Evolutionary conservation across 2,888 invertebrate genomes (phyloP).

Genomic region (Hirtodrosophila duncani): DNA sequence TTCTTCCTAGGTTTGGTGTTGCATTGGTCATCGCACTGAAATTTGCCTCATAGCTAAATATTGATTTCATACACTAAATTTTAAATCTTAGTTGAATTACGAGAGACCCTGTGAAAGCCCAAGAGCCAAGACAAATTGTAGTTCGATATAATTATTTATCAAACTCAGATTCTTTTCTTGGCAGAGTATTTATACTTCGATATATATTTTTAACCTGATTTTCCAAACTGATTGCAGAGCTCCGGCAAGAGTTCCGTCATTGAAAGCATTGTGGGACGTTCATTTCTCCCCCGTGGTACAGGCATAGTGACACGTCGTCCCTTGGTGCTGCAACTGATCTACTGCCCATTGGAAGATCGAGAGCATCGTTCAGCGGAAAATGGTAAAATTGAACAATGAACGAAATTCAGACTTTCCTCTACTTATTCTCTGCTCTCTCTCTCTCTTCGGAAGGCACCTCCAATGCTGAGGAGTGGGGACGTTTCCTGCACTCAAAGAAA

Average conservation of each 20-base stretch:
- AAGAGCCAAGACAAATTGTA: too few species aligned
- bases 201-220: not conserved
- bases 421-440: not conserved
- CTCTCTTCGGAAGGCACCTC: conserved; percentile 83
- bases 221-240: conserved; percentile 83
- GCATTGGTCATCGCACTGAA: too few species aligned
- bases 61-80: too few species aligned
- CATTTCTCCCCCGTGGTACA: conserved; percentile 97
- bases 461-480: conserved; percentile 95
- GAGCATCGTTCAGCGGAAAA: conserved; percentile 91
- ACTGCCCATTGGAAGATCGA: conserved; percentile 93
- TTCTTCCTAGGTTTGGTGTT: too few species aligned
- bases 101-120: too few species aligned
- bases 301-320: conserved; percentile 99
- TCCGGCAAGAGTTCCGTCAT: conserved; percentile 99
- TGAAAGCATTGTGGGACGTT: conserved; percentile 97
- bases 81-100: too few species aligned
- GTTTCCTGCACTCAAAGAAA: conserved; percentile 95
- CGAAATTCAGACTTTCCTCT: not conserved
- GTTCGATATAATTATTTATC: too few species aligned
- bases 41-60: too few species aligned
- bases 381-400: conserved; percentile 80
- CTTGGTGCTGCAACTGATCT: conserved; percentile 93
- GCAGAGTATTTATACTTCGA: not conserved
- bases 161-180: conserved; percentile 2